phyloP scores from a whole-genome alignment of 2,797 vertebrate genomes.

The Hapalemur alaotrensis region DNA sequence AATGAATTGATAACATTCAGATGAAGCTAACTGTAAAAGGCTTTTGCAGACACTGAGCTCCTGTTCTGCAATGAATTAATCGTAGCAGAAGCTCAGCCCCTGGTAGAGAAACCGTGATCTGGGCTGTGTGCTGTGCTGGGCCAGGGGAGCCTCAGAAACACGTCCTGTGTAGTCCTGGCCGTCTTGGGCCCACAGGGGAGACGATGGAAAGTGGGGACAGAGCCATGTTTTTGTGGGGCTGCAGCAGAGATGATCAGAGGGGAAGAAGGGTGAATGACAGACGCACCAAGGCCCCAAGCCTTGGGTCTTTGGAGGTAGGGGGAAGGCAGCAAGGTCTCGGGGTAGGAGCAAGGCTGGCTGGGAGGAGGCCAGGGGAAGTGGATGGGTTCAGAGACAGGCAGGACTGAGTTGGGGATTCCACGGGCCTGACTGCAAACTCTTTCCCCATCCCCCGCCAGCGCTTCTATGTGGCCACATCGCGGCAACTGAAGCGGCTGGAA shows the following conservation, averaged over 20 bases:
- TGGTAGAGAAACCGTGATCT: not conserved
- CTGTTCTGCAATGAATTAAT: not conserved
- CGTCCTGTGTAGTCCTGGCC: not conserved
- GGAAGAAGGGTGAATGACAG: not conserved
- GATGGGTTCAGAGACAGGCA: not conserved
- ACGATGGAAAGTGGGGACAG: not conserved
- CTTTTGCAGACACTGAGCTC: not conserved
- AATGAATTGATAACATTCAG: not conserved
- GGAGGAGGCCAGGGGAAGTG: not conserved
- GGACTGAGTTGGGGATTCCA: not conserved
- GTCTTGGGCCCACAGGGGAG: not conserved
- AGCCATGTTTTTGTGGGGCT: not conserved
- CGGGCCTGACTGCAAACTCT: not conserved
- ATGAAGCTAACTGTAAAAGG: not conserved
- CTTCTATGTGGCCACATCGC: slow-evolving; percentile 96
- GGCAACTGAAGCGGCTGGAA: slow-evolving; percentile 97
- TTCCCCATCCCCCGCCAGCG: slow-evolving; percentile 84
- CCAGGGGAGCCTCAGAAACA: not conserved
- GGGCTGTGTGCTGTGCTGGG: not conserved
- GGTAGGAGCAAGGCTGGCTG: not conserved
- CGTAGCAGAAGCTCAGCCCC: not conserved
- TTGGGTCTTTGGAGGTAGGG: not conserved
- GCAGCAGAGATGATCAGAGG: not conserved
- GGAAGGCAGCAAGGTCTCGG: not conserved
- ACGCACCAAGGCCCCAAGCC: not conserved